phyloP scores from a whole-genome alignment of 2,797 vertebrate species.

The Peromyscus attwateri region DNA sequence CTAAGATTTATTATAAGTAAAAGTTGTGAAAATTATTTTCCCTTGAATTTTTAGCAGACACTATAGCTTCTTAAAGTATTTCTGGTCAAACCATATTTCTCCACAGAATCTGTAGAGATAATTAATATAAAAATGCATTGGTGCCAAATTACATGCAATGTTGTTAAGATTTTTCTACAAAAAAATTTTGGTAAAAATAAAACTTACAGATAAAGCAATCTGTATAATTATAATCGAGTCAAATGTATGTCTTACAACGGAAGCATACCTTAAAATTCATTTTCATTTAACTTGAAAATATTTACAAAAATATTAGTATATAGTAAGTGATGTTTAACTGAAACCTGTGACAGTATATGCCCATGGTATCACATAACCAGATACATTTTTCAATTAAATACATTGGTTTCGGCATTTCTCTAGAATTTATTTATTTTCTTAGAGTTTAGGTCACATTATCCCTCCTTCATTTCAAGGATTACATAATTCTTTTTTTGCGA shows the following conservation, averaged over 20 bases:
- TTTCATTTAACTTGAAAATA: conserved; percentile 31
- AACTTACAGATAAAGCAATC: conserved; percentile 33
- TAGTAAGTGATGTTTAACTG: not conserved
- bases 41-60: not conserved
- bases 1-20: conserved; percentile 46
- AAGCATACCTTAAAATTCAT: not conserved
- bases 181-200: conserved; percentile 55
- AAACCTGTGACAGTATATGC: not conserved
- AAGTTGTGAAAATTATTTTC: conserved; percentile 48
- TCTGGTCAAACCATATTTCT: not conserved
- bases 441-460: conserved; percentile 18
- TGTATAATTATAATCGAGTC: not conserved
- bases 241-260: not conserved
- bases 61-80: conserved; percentile 43
- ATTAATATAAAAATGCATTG: conserved; percentile 21
- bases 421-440: not conserved
- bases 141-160: not conserved
- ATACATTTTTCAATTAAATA: not conserved
- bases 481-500: not conserved
- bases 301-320: not conserved
- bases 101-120: not conserved
- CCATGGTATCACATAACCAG: not conserved
- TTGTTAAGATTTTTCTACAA: conserved; percentile 8
- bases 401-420: not conserved
- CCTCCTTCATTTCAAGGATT: not conserved